A percentile compares a stretch with the other conserved stretches of the same genome.
phyloP scores from a whole-genome alignment of 2,113 vertebrate species.

The Anhinga rufa region DNA sequence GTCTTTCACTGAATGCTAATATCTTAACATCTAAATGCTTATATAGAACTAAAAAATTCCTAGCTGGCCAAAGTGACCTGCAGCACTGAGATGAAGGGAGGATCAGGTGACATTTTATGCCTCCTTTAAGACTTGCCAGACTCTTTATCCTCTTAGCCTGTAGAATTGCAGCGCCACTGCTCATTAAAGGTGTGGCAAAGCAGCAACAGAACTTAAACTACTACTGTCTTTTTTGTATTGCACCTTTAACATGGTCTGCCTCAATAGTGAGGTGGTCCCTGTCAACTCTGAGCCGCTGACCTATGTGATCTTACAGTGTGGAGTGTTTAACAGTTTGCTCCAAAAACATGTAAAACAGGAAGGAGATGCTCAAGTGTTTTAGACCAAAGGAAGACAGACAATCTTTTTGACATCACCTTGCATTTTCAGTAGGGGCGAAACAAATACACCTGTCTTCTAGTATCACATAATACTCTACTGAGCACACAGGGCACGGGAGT shows the following conservation, averaged over 20 bases:
- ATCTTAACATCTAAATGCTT: background rate
- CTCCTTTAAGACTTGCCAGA: background rate
- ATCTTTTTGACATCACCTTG: background rate
- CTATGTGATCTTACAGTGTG: background rate
- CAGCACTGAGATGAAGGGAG: background rate
- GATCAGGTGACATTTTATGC: background rate
- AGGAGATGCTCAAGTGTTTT: background rate
- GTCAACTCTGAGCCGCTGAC: background rate
- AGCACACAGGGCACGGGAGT: background rate
- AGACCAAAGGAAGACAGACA: background rate
- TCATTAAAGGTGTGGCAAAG: background rate
- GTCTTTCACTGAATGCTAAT: background rate
- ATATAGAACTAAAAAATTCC: background rate
- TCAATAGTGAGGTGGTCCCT: background rate
- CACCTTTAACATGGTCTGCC: background rate
- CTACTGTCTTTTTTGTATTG: background rate
- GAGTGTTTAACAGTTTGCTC: background rate
- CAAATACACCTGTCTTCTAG: background rate
- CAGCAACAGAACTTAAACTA: background rate
- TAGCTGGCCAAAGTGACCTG: background rate
- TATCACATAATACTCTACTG: background rate
- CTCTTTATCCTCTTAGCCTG: background rate
- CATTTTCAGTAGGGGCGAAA: background rate
- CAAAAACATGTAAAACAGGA: background rate
- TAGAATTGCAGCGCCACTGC: background rate